Evolutionary conservation across 2,113 vertebrate species (phyloP).

Genomic region (Ceuthmochares aereus): DNA sequence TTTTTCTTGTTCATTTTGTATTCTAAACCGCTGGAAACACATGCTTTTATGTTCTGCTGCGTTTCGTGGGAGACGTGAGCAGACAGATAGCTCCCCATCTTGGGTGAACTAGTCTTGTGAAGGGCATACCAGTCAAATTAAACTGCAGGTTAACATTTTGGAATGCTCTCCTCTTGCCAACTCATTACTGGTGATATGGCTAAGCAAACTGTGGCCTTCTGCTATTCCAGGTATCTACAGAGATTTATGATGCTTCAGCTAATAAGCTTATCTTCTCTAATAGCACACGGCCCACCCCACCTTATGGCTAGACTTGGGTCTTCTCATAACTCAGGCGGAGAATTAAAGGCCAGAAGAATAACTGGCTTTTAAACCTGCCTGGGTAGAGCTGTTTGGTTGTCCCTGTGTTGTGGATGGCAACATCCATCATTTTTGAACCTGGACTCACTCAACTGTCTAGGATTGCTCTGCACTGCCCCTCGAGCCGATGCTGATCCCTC

Average conservation of each 20-base stretch:
- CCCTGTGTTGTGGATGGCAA: neutral
- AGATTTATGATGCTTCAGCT: conserved; percentile 29
- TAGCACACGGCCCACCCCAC: neutral
- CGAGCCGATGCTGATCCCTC: neutral
- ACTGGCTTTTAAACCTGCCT: neutral
- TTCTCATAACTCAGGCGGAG: neutral
- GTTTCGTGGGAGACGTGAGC: neutral
- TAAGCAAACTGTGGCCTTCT: conserved; percentile 56
- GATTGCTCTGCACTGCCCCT: neutral
- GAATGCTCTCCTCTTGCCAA: conserved; percentile 42
- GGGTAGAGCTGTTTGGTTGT: neutral
- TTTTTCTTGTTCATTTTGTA: neutral
- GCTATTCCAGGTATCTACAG: neutral
- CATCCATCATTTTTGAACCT: neutral
- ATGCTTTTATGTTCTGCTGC: neutral
- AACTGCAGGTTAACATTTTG: conserved; percentile 5
- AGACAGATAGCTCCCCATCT: neutral
- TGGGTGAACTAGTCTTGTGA: neutral
- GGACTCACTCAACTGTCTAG: neutral
- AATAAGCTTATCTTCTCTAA: conserved; percentile 48
- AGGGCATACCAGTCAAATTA: conserved; percentile 31
- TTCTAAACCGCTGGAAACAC: neutral
- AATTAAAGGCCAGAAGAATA: conserved; percentile 2
- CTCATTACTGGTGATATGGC: conserved; percentile 26
- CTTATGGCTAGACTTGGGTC: conserved; percentile 31